These are phyloP conservation scores for Cephus runcator DNA, from an alignment of 2,888 invertebrate species.

Conservation along the genomic window DNA sequence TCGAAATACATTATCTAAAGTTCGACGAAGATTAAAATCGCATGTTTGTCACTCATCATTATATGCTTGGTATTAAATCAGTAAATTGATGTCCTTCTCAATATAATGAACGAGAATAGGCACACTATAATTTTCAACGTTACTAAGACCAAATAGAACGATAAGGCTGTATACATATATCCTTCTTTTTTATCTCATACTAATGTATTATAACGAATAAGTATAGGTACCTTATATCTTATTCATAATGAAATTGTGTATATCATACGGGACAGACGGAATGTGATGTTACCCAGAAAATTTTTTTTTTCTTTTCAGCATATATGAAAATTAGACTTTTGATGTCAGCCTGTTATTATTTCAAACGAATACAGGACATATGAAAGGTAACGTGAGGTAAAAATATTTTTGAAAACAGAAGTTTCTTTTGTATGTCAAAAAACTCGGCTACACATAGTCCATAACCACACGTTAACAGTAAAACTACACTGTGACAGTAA, in stretches of 20 bases:
- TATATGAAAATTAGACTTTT: neutral
- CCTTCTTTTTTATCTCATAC: neutral
- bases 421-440: neutral
- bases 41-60: neutral
- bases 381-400: neutral
- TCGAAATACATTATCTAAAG: neutral
- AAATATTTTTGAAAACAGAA: neutral
- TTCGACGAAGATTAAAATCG: neutral
- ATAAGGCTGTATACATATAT: neutral
- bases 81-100: neutral
- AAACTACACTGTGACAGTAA: neutral
- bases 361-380: neutral
- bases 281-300: neutral
- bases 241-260: neutral
- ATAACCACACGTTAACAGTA: too few relatives aligned
- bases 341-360: too few relatives aligned
- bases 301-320: neutral
- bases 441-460: too few relatives aligned
- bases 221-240: too few relatives aligned
- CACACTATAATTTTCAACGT: neutral
- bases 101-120: neutral
- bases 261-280: neutral
- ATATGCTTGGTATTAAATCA: neutral
- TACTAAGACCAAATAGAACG: too few relatives aligned
- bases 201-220: neutral